Percentiles rank a stretch among this genome's conserved stretches.
Evolutionary conservation across 2,113 vertebrate genomes (phyloP).

Genomic region (Perca schrenkii): DNA sequence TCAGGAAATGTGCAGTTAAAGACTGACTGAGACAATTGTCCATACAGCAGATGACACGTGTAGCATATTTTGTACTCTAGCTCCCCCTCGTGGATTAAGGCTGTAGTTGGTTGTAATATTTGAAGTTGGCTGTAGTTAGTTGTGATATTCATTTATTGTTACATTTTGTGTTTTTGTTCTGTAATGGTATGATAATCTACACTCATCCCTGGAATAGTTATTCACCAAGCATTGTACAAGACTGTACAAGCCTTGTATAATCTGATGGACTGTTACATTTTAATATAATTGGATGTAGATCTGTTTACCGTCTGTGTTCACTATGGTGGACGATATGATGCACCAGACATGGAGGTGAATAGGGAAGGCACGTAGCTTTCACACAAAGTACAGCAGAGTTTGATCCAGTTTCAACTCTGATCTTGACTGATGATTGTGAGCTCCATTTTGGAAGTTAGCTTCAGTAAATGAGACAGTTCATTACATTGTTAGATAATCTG

Average conservation of each 20-base stretch:
- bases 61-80: slow-evolving; percentile 37
- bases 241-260: no score
- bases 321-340: not conserved
- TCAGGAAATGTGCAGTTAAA: slow-evolving; percentile 51
- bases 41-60: not conserved
- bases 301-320: slow-evolving; percentile 5
- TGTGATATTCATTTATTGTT: not conserved
- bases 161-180: not conserved
- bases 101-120: not conserved
- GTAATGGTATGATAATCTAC: not conserved
- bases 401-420: not conserved
- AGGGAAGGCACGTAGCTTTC: not conserved
- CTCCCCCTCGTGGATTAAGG: slow-evolving; percentile 61
- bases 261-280: not conserved
- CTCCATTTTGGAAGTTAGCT: not conserved
- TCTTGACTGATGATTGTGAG: not conserved
- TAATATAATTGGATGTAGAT: not conserved
- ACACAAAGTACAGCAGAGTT: not conserved
- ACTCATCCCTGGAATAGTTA: not conserved
- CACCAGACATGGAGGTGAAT: not conserved
- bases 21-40: not conserved
- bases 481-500: slow-evolving; percentile 28
- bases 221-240: not conserved
- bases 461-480: not conserved
- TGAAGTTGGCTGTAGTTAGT: not conserved